These are phyloP conservation scores for Colossoma macropomum DNA, from an alignment of 2,113 vertebrate species.

Conservation along the genomic window DNA sequence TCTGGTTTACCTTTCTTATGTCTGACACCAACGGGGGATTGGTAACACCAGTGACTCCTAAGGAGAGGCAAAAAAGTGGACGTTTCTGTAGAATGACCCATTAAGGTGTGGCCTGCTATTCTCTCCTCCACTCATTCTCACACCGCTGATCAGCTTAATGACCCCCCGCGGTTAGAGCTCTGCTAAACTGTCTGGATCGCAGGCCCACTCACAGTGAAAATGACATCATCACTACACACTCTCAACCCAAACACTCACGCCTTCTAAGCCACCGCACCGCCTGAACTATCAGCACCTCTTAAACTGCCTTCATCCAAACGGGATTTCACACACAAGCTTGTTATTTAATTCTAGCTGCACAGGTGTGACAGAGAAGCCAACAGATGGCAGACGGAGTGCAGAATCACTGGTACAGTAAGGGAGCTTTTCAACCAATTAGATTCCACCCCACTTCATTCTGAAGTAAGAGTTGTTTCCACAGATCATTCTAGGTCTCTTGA, in stretches of 20 bases:
- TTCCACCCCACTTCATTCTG: background rate
- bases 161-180: slow-evolving; percentile 54
- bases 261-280: background rate
- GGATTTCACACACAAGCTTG: background rate
- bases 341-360: background rate
- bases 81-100: too few relatives aligned
- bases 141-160: slow-evolving; percentile 67
- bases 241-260: slow-evolving; percentile 15
- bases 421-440: background rate
- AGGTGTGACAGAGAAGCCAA: background rate
- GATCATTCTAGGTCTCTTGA: background rate
- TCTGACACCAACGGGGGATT: too few relatives aligned
- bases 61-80: background rate
- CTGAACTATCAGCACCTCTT: background rate
- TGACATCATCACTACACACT: slow-evolving; percentile 15
- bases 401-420: background rate
- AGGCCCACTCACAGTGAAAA: background rate
- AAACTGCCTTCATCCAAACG: background rate
- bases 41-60: too few relatives aligned
- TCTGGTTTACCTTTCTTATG: too few relatives aligned
- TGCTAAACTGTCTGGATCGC: slow-evolving; percentile 66
- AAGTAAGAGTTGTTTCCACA: background rate
- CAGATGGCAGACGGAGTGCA: background rate
- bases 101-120: slow-evolving; percentile 1
- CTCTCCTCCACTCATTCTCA: slow-evolving; percentile 45